Evolutionary conservation across 2,888 invertebrate species (phyloP).

Genomic region (Lacanobia oleracea): DNA sequence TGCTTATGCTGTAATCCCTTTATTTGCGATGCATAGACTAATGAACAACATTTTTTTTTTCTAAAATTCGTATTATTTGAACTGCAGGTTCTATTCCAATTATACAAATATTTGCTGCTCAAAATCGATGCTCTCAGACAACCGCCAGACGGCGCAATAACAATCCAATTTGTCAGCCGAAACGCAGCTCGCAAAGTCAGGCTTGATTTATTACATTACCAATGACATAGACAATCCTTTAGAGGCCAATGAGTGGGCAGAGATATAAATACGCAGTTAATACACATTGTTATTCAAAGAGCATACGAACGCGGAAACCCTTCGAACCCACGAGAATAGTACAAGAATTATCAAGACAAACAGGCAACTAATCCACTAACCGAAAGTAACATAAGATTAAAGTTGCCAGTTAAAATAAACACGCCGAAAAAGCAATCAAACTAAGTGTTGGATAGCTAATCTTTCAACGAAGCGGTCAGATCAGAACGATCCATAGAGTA

Average conservation of each 20-base stretch:
- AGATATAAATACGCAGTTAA: conserved; percentile 31
- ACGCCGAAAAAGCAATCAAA: conserved; percentile 62
- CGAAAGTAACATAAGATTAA: conserved; percentile 61
- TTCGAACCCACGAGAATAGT: conserved; percentile 32
- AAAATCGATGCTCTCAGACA: conserved; percentile 20
- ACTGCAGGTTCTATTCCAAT: background rate
- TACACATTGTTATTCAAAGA: conserved; percentile 51
- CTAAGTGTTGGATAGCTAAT: conserved; percentile 65
- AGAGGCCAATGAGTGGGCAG: conserved; percentile 34
- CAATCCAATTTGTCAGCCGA: conserved; percentile 19
- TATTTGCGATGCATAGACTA: too few species aligned
- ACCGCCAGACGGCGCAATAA: conserved; percentile 12
- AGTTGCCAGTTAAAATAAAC: conserved; percentile 58
- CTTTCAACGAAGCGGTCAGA: conserved; percentile 62
- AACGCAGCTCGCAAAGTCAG: conserved; percentile 24
- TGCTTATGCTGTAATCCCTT: too few species aligned
- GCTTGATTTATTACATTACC: conserved; percentile 33
- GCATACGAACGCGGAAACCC: conserved; percentile 49
- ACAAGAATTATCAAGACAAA: conserved; percentile 46
- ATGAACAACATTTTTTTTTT: too few species aligned
- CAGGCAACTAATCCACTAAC: conserved; percentile 42
- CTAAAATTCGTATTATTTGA: background rate
- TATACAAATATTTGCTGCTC: background rate
- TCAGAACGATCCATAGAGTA: conserved; percentile 53
- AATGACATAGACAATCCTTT: conserved; percentile 35